These are phyloP conservation scores for Bagarius yarrelli DNA, from an alignment of 2,113 vertebrate species.

Conservation along the genomic window DNA sequence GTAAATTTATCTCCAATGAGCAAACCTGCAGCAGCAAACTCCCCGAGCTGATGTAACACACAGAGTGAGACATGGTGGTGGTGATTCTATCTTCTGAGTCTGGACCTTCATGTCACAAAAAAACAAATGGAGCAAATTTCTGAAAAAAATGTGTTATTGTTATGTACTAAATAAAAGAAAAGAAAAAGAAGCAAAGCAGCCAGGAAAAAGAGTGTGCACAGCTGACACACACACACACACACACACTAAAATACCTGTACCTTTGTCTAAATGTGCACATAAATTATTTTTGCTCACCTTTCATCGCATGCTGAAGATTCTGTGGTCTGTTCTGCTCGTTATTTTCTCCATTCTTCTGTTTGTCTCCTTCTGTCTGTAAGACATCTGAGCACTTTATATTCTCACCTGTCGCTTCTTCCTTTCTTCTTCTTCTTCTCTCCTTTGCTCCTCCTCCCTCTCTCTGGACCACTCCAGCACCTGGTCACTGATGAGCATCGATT, in stretches of 20 bases:
- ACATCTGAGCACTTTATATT: constrained; percentile 25
- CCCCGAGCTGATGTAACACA: too few species aligned
- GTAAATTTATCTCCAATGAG: too few species aligned
- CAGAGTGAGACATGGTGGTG: neutral
- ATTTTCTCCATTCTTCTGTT: neutral
- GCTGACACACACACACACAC: too few species aligned
- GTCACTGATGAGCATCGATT: constrained; percentile 41
- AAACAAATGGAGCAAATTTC: neutral
- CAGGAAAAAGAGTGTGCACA: too few species aligned
- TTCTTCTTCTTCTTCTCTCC: constrained; percentile 31
- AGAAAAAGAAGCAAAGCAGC: neutral
- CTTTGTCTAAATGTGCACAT: too few species aligned
- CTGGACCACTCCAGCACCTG: constrained; percentile 38
- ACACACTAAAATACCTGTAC: too few species aligned
- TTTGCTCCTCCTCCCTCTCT: constrained; percentile 40
- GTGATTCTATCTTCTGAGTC: neutral
- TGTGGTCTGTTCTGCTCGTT: too few species aligned
- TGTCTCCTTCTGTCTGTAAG: constrained; percentile 12
- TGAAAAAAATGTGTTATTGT: neutral
- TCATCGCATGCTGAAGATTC: too few species aligned
- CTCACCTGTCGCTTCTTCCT: constrained; percentile 25
- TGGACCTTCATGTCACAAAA: neutral
- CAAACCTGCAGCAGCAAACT: too few species aligned
- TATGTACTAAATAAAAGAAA: neutral
- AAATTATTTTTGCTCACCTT: too few species aligned